Evolutionary conservation across 92 coral and sea anemone species (phyloP), one percentile per base, ranked within the genome.

Genomic region (Desmophyllum pertusum): DNA sequence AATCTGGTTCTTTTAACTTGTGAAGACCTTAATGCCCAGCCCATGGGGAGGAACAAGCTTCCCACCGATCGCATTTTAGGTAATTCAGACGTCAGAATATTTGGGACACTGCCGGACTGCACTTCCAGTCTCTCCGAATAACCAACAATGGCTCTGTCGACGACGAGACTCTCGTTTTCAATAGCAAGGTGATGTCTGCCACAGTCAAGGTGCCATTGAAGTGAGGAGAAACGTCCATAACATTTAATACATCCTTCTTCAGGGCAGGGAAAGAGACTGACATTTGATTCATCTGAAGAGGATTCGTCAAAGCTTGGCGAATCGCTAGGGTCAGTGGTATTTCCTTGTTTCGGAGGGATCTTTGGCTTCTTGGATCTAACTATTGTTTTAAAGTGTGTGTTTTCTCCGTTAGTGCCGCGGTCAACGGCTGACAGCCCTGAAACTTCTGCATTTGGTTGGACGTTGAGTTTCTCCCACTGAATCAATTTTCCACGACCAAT

Each of bases 211-310:
- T 61, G 83, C 30, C 41, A 35, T 39, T 78, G 83, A 55, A 78
- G 72, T 59, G 37, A 13, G 19, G 53, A 59, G 83, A 37, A 78
- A 59, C 70, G 42, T 61, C 59, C 53, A 72, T 37, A 78, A 10
- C 53, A 36, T 27, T 78, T 78, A 23, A 78, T 33, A 38, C 83
- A 78, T 39, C 83, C 83, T 38, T 78, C 13, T 64, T 78, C 83
- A n/a, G 83, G 43, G 43, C 43, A 41, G 4, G n/a, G 43, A 41
- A 41, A 41, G 7, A 41, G 3, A 41, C 43, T 3, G 43, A 3
- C 43, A 41, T 3, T 3, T 3, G 43, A 7, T 41, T 41, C 43
- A 3, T 41, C 43, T 41, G 43, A 3, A 3, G 3, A 3, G 4
- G 7, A 7, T 3, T 41, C 43, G 3, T 41, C 43, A 7, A 7